These are phyloP conservation scores for Pseudomyrmex flavicornis DNA, from an alignment of 1,140 invertebrate species.

Conservation along the genomic window DNA sequence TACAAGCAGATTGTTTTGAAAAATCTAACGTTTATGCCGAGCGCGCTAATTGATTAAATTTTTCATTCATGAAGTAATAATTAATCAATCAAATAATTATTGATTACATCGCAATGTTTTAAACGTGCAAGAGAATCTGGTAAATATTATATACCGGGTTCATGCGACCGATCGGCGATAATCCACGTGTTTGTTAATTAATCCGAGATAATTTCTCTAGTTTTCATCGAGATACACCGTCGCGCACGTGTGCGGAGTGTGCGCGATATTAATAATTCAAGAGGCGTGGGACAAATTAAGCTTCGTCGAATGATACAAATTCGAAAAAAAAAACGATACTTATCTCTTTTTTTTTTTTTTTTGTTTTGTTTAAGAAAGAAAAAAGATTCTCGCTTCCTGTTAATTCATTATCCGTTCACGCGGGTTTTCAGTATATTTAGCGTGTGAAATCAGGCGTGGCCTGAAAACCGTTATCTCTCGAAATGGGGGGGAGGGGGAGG, in stretches of 20 bases:
- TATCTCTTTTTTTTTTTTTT: background rate
- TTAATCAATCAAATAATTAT: slow-evolving; percentile 17
- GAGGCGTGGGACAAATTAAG: slow-evolving; percentile 43
- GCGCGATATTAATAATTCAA: slow-evolving; percentile 20
- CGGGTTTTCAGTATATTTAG: slow-evolving; percentile 13
- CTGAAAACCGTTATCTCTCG: slow-evolving; percentile 42
- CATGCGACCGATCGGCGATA: slow-evolving; percentile 26
- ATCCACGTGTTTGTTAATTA: slow-evolving; percentile 44
- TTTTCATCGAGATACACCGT: slow-evolving; percentile 4
- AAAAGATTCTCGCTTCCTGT: slow-evolving; percentile 25
- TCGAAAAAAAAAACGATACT: background rate
- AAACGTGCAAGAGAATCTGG: background rate
- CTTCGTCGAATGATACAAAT: slow-evolving; percentile 3
- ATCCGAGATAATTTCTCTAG: slow-evolving; percentile 13
- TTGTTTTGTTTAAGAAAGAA: background rate
- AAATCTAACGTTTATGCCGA: background rate
- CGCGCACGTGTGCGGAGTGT: background rate
- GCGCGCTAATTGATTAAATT: background rate
- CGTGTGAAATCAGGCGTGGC: slow-evolving; percentile 12
- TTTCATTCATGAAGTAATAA: slow-evolving; percentile 25
- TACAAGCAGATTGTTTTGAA: background rate
- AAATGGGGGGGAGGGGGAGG: background rate
- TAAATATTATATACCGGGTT: slow-evolving; percentile 10
- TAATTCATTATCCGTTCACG: slow-evolving; percentile 43
- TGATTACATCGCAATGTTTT: background rate